Conservation (phyloP, 2,888 invertebrate species). For the Congeria kusceri region DNA sequence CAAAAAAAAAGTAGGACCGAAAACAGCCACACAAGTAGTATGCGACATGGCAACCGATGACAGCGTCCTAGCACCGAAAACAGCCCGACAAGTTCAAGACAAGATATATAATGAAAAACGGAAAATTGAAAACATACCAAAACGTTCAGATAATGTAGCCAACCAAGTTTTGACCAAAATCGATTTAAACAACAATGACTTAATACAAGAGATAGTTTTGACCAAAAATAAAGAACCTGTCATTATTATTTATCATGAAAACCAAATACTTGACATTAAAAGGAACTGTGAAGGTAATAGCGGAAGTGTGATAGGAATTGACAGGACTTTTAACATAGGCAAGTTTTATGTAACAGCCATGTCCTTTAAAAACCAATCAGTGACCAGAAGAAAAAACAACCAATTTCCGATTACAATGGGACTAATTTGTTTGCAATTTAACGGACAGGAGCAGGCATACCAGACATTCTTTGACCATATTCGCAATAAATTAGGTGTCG, state of each 20-base stretch:
- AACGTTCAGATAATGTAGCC: background rate
- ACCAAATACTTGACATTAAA: conserved; percentile 15
- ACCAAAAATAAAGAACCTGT: conserved; percentile 21
- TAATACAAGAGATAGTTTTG: conserved; percentile 7
- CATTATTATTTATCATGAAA: conserved; percentile 15
- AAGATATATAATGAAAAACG: conserved; percentile 5
- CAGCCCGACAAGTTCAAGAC: conserved; percentile 3
- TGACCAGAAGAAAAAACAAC: conserved; percentile 9
- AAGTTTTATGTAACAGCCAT: conserved; percentile 24
- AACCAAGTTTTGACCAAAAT: background rate
- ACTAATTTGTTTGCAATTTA: conserved; percentile 30
- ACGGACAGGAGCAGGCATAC: conserved; percentile 27
- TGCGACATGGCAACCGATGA: background rate
- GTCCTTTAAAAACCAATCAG: conserved; percentile 21
- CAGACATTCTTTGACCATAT: conserved; percentile 39
- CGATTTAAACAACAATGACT: conserved; percentile 5
- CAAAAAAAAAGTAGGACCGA: background rate
- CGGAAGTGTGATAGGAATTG: conserved; percentile 30
- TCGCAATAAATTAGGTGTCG: conserved; percentile 5
- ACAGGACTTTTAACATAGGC: conserved; percentile 47
- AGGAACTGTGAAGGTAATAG: conserved; percentile 6
- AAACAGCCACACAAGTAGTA: background rate
- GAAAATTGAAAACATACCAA: background rate
- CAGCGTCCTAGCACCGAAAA: conserved; percentile 7
- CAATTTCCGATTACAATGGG: conserved; percentile 37